Percentiles rank a stretch among this genome's conserved stretches.
phyloP scores from a whole-genome alignment of 1,140 invertebrate species.

The Bombyx mandarina region DNA sequence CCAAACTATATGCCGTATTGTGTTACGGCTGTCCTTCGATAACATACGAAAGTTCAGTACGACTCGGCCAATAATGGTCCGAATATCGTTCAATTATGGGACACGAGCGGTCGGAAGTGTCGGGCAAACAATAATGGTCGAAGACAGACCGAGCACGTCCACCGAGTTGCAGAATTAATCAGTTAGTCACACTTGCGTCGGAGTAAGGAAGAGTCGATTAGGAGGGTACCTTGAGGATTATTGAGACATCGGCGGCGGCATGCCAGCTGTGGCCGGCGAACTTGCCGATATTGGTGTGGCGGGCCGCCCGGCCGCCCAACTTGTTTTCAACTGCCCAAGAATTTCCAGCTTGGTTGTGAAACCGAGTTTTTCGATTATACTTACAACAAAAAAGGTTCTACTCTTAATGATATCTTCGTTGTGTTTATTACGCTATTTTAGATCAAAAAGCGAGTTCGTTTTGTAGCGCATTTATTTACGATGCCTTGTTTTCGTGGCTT shows the following conservation, averaged over 20 bases:
- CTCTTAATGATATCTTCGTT: constrained; percentile 29
- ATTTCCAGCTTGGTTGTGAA: constrained; percentile 40
- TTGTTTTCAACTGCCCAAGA: constrained; percentile 61
- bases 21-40: constrained; percentile 46
- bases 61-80: constrained; percentile 44
- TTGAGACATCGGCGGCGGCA: constrained; percentile 61
- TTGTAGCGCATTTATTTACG: too few relatives aligned
- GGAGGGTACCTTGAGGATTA: constrained; percentile 64
- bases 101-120: constrained; percentile 35
- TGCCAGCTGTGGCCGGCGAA: constrained; percentile 53
- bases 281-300: constrained; percentile 55
- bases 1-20: constrained; percentile 43
- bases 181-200: constrained; percentile 67
- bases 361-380: constrained; percentile 51
- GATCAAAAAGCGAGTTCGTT: not conserved
- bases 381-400: constrained; percentile 45
- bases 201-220: constrained; percentile 65
- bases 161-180: constrained; percentile 59
- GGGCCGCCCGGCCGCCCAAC: constrained; percentile 43
- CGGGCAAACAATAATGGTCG: constrained; percentile 46
- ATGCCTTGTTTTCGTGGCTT: too few relatives aligned
- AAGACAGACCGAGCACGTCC: constrained; percentile 50
- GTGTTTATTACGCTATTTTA: constrained; percentile 29
- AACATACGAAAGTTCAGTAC: constrained; percentile 35
- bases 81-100: constrained; percentile 57